A percentile compares a stretch with the other conserved stretches of the same genome.
phyloP scores from a whole-genome alignment of 2,113 vertebrate genomes.

The Gallinago undulata region DNA sequence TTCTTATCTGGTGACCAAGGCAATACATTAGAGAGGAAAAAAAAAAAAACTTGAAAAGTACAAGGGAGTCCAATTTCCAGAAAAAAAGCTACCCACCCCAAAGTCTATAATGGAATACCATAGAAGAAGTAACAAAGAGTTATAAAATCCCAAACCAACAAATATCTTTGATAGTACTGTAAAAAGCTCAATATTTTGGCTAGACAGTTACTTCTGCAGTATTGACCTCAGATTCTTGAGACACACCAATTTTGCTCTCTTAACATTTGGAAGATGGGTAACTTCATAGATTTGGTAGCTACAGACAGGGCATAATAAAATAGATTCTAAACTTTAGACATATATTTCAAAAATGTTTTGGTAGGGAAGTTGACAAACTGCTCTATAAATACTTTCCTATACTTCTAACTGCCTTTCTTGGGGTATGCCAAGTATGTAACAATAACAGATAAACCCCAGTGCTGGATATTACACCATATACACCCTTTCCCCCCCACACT shows the following conservation, averaged over 20 bases:
- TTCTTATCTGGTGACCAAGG: not conserved
- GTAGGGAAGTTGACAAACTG: not conserved
- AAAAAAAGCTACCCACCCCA: not conserved
- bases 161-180: not conserved
- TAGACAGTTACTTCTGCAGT: not conserved
- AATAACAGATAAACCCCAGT: not conserved
- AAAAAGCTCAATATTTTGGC: not conserved
- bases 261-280: not conserved
- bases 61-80: not conserved
- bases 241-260: not conserved
- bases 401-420: not conserved
- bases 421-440: not conserved
- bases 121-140: not conserved
- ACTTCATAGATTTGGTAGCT: not conserved
- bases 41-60: not conserved
- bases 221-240: not conserved
- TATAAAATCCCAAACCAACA: not conserved
- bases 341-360: not conserved
- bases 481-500: rapidly evolving
- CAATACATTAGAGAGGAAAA: not conserved
- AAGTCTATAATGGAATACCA: not conserved
- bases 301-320: not conserved
- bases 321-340: not conserved
- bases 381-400: not conserved
- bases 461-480: not conserved